A percentile compares a stretch with the other conserved stretches of the same genome.
phyloP scores from a whole-genome alignment of 1,140 invertebrate genomes.

The Pomacea maculata region DNA sequence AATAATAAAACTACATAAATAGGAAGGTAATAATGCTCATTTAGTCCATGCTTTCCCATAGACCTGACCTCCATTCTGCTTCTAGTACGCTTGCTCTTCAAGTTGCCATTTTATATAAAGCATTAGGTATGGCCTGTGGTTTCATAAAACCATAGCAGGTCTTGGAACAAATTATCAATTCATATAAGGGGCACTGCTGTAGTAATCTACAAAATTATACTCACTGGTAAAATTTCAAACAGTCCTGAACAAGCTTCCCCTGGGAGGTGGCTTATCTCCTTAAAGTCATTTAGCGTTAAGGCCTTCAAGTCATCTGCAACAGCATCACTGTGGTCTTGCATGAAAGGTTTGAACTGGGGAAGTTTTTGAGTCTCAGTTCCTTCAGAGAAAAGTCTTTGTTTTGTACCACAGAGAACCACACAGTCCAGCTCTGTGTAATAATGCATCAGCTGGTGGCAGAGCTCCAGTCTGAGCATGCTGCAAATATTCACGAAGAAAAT shows the following conservation, averaged over 20 bases:
- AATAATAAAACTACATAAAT: too few species aligned
- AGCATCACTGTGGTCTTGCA: background rate
- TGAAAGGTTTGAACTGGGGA: too few species aligned
- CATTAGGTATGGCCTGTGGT: too few species aligned
- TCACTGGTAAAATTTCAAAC: slow-evolving; percentile 9
- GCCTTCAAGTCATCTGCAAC: background rate
- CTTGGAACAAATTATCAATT: too few species aligned
- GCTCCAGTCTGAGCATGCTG: slow-evolving; percentile 80
- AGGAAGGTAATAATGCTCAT: too few species aligned
- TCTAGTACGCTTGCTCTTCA: too few species aligned
- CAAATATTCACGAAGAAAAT: slow-evolving; percentile 10
- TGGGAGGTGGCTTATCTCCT: background rate
- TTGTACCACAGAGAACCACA: slow-evolving; percentile 76
- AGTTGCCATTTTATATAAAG: too few species aligned
- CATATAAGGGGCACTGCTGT: background rate
- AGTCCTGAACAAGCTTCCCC: background rate
- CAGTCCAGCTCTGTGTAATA: slow-evolving; percentile 92
- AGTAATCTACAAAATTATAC: background rate
- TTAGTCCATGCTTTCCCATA: too few species aligned
- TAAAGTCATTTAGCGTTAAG: background rate
- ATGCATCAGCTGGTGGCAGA: slow-evolving; percentile 80
- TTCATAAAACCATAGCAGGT: too few species aligned
- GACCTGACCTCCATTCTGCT: too few species aligned
- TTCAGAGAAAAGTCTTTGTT: background rate
- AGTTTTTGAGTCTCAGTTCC: background rate